Percentiles rank a stretch among this genome's conserved stretches.
Conservation (phyloP, 1,140 invertebrate genomes). For the Drosophila jambulina region DNA sequence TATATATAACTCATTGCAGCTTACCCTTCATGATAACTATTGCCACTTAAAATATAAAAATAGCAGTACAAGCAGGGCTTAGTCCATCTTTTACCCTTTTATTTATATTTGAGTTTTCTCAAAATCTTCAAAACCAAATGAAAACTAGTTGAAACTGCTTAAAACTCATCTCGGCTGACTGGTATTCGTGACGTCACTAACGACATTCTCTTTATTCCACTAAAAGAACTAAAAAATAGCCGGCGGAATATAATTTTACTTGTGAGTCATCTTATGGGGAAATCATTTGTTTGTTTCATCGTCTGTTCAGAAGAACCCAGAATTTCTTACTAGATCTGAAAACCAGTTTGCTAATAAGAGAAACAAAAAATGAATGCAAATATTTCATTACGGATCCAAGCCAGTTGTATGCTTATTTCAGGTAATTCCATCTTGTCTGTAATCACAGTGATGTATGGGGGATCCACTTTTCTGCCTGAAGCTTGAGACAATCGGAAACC, state of each 20-base stretch:
- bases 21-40: not conserved
- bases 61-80: too few species aligned
- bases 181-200: conserved; percentile 44
- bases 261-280: conserved; percentile 30
- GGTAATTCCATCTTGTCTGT: conserved; percentile 3
- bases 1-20: not conserved
- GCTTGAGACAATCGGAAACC: not conserved
- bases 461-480: not conserved
- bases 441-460: conserved; percentile 1
- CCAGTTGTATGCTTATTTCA: conserved; percentile 2
- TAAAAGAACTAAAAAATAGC: conserved; percentile 12
- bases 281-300: conserved; percentile 19
- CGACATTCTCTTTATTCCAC: conserved; percentile 19
- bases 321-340: conserved; percentile 28
- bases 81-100: not conserved
- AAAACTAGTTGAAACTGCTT: conserved; percentile 32
- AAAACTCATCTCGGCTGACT: conserved; percentile 5
- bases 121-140: not conserved
- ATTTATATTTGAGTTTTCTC: not conserved
- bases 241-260: conserved; percentile 9
- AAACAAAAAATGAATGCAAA: conserved; percentile 34
- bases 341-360: conserved; percentile 36
- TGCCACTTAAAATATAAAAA: not conserved
- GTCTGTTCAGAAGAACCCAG: conserved; percentile 1
- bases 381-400: conserved; percentile 12